Evolutionary conservation across 2,888 invertebrate species (phyloP), one percentile per base, ranked within the genome.

Genomic region (Yponomeuta sedellus): DNA sequence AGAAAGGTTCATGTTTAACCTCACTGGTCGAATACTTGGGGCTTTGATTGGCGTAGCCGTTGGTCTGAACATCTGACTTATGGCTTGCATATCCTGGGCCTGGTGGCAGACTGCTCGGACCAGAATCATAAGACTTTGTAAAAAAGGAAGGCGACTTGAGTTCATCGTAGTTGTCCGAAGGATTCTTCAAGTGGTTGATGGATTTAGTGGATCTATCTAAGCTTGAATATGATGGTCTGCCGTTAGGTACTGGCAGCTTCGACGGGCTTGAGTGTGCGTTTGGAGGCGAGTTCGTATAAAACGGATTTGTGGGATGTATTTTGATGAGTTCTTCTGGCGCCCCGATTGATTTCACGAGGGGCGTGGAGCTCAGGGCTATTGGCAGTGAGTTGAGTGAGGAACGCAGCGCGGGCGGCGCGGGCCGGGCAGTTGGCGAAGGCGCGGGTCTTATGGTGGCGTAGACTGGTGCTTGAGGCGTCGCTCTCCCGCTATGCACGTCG

Each of bases 291-390:
- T 88, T 90, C 64, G 89, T 87, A 76, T 89, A 91, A 80, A 91
- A 91, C 65, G 91, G 91, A 75, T 91, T 91, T 39, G 91, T 89
- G 66, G 90, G 91, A 72, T 91, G 90, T 73, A 90, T 85, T 76
- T 77, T 82, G 61, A 80, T 77, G 62, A 83, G 79, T 69, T 86
- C 88, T 58, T 86, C 86, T 34, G 73, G 73, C 61, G 76, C 70
- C 28, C 77, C 74, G 66, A 81, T 75, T 56, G 88, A 82, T 73
- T 82, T 86, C 19, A 86, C 83, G 39, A 85, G 78, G 58, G 83
- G 75, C 28, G 83, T 83, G 28, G 89, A 86, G 70, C 78, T 85
- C 8, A 87, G 77, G 64, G 83, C 77, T 16, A 80, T 72, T 8
- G 87, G 84, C 11, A 83, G 74, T 22, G 87, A 85, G 71, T 79